Conservation (phyloP, 92 coral and sea anemone genomes). For the Porites divaricata region DNA sequence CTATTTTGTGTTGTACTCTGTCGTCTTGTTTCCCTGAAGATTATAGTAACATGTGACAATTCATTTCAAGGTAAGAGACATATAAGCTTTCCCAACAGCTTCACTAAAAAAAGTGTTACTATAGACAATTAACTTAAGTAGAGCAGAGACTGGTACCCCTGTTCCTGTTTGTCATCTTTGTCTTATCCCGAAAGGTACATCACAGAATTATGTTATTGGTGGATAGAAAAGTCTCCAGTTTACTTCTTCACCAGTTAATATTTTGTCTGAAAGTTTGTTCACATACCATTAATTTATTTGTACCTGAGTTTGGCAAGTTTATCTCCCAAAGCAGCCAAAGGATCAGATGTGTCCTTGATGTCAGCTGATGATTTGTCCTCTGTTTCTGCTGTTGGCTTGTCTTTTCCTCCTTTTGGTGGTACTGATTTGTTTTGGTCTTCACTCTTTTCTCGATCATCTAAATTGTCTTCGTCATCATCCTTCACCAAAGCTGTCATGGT, state of each 20-base stretch:
- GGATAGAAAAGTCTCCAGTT: too few relatives aligned
- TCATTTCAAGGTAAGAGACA: background rate
- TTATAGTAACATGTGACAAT: background rate
- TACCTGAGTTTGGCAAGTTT: constrained; percentile 84
- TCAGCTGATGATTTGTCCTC: constrained; percentile 5
- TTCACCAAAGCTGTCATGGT: constrained; percentile 73
- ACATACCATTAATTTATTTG: too few relatives aligned
- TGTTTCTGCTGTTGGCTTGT: background rate
- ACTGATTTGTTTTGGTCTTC: constrained; percentile 1
- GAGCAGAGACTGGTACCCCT: too few relatives aligned
- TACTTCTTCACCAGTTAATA: too few relatives aligned
- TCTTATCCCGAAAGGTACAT: too few relatives aligned
- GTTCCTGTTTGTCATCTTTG: too few relatives aligned
- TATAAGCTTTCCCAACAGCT: too few relatives aligned
- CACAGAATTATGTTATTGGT: too few relatives aligned
- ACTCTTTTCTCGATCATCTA: background rate
- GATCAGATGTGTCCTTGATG: constrained; percentile 37
- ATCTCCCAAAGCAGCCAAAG: constrained; percentile 77
- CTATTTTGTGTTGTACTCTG: constrained; percentile 5
- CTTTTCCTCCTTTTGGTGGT: background rate
- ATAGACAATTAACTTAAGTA: too few relatives aligned
- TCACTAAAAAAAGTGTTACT: too few relatives aligned
- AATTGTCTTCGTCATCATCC: constrained; percentile 37
- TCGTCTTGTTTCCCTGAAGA: constrained; percentile 27
- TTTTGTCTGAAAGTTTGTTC: too few relatives aligned